Conservation (phyloP, 37 sponge, comb jelly and placozoan species). For the Ephydatia muelleri region DNA sequence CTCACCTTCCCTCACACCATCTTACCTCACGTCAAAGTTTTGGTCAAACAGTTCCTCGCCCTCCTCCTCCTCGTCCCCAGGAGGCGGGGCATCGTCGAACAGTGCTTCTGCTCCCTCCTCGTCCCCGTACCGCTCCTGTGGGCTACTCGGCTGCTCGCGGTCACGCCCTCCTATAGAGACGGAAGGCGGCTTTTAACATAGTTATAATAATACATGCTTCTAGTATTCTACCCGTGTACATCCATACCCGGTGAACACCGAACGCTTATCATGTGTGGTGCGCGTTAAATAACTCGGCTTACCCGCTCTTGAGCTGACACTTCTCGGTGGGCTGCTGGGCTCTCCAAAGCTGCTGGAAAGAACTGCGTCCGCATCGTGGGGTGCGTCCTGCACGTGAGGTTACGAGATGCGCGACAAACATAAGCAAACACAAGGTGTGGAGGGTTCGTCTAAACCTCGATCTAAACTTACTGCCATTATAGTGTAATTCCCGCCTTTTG, state of each 20-base stretch:
- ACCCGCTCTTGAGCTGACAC: conserved; percentile 73
- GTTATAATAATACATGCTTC: no score
- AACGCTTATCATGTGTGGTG: no score
- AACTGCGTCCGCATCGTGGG: conserved; percentile 10
- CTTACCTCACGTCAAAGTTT: conserved; percentile 80
- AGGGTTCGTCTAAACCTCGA: no score
- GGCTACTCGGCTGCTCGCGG: conserved; percentile 53
- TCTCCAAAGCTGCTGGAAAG: conserved; percentile 66
- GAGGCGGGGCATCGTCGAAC: conserved; percentile 53
- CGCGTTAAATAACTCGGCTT: not conserved
- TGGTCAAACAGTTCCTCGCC: conserved; percentile 98
- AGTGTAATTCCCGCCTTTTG: no score
- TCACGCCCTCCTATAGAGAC: not conserved
- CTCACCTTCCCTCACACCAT: no score
- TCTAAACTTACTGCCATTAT: no score
- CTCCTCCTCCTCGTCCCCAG: conserved; percentile 82
- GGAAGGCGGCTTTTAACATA: not conserved
- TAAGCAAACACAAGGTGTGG: not conserved
- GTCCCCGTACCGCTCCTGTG: not conserved
- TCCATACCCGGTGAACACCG: no score
- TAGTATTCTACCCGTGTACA: no score
- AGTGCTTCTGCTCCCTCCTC: conserved; percentile 78
- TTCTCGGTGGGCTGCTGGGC: conserved; percentile 78
- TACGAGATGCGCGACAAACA: not conserved
- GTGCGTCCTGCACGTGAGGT: not conserved